A percentile compares a stretch with the other conserved stretches of the same genome.
Conservation (phyloP, 2,113 vertebrate species). For the Hippocampus abdominalis region DNA sequence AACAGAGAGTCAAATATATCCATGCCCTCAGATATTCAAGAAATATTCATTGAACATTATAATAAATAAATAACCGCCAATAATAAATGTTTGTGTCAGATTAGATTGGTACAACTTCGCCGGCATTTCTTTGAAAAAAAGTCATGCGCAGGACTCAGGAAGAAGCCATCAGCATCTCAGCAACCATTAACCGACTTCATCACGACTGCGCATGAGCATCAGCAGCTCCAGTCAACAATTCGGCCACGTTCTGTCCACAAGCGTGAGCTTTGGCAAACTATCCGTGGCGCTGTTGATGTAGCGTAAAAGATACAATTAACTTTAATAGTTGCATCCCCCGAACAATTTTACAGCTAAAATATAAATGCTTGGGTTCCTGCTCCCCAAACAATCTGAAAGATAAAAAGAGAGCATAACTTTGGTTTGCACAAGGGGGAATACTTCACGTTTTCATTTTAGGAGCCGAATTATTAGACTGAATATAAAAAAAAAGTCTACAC, state of each 20-base stretch:
- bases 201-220: background rate
- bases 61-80: too few species aligned
- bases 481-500: too few species aligned
- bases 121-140: background rate
- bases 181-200: background rate
- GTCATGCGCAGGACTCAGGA: background rate
- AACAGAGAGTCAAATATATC: too few species aligned
- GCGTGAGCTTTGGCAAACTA: conserved; percentile 8
- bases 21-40: too few species aligned
- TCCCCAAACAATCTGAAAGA: background rate
- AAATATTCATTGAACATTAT: too few species aligned
- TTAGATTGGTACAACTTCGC: too few species aligned
- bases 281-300: conserved; percentile 3
- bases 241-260: background rate
- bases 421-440: too few species aligned
- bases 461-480: background rate
- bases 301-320: conserved; percentile 19
- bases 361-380: conserved; percentile 7
- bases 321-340: background rate
- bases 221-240: conserved; percentile 1
- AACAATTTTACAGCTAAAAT: conserved; percentile 19
- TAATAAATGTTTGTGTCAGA: too few species aligned
- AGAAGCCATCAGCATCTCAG: background rate
- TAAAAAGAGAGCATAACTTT: background rate
- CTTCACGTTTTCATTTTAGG: background rate